Evolutionary conservation across 1,140 invertebrate species (phyloP), one percentile per base, ranked within the genome.

Genomic region (Asbolus verrucosus): DNA sequence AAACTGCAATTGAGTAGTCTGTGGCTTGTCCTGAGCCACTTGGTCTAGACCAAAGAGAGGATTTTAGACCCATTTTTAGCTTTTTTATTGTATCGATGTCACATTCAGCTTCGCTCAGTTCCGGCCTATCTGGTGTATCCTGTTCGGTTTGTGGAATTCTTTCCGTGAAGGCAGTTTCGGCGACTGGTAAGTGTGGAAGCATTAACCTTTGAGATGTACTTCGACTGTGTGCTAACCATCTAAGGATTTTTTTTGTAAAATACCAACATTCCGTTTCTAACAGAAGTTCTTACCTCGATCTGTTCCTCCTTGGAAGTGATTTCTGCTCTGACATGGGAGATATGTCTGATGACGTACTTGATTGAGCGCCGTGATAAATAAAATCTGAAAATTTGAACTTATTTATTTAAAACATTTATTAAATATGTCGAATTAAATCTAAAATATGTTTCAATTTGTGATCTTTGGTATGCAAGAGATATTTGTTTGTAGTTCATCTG

Each of bases 251-350:
- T n/a, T n/a, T n/a, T 36, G 33, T n/a, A 54, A 27, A 27, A 24
- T n/a, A 27, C 11, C 19, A 27, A 24, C 11, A 27, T 9, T 21
- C 11, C 11, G 33, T 36, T 36, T n/a, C 11, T 36, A 36, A 36
- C 11, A 36, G 9, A 30, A 30, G n/a, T 16, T 46, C 3, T 38
- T 86, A 90, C 88, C 88, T 90, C 80, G 88, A 88, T 78, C 87
- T 83, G 80, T 87, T 88, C 80, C 88, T 85, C 76, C 88, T 84
- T 75, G 89, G 88, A 72, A 91, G 82, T 70, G 90, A 91, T 81
- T 91, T 91, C 82, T 90, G 89, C 81, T 91, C 90, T 72, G 89
- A 90, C 88, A 91, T 90, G 73, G 89, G 90, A 73, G 89, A 91
- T 78, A 91, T 87, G 82, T 92, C 90, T 75, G 90, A 91, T 31